A percentile compares a stretch with the other conserved stretches of the same genome.
Evolutionary conservation across 23 tunicate genomes (phyloP).

Genomic region (Ciona savignyi): DNA sequence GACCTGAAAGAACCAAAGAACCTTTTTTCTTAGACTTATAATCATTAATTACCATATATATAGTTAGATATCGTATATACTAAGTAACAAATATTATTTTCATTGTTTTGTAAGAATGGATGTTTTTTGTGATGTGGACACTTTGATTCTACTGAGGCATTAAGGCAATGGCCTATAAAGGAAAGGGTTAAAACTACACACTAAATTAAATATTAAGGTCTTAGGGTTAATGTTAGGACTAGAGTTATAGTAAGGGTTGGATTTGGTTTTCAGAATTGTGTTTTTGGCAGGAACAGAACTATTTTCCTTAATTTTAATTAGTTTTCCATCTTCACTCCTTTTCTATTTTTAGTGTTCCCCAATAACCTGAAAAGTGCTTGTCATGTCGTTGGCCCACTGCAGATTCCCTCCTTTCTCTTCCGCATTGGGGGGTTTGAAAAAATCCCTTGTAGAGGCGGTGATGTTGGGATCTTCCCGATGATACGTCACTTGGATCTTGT

Average conservation of each 20-base stretch:
- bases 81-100: neutral
- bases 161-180: no score
- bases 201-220: no score
- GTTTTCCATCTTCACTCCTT: neutral
- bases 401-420: slow-evolving; percentile 92
- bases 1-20: slow-evolving; percentile 23
- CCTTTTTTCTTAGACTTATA: neutral
- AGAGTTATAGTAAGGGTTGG: no score
- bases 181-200: no score
- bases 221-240: no score
- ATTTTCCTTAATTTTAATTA: neutral
- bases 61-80: neutral
- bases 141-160: no score
- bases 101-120: no score
- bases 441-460: slow-evolving; percentile 88
- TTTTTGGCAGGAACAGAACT: no score
- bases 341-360: neutral
- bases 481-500: slow-evolving; percentile 76
- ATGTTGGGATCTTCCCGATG: slow-evolving; percentile 78
- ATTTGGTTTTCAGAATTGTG: no score
- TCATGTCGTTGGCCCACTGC: slow-evolving; percentile 90
- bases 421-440: slow-evolving; percentile 87
- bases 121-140: no score
- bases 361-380: slow-evolving; percentile 63
- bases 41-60: neutral